Evolutionary conservation across 2,797 vertebrate species (phyloP).

Genomic region (Leptoclinus maculatus): DNA sequence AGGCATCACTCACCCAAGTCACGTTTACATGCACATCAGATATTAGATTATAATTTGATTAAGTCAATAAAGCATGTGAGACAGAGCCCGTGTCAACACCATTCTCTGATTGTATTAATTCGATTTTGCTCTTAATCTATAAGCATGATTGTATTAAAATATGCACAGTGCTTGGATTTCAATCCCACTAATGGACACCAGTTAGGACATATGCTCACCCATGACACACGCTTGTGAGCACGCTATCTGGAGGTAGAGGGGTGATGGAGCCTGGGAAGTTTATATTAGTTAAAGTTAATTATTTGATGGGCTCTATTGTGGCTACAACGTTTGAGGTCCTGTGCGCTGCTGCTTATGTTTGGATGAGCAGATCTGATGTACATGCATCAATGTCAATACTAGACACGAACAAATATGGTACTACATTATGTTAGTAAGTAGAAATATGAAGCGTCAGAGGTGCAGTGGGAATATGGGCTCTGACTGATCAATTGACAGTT

Average conservation of each 20-base stretch:
- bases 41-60: constrained; percentile 40
- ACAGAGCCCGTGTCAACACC: constrained; percentile 26
- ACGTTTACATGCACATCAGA: constrained; percentile 12
- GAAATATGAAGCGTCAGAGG: not conserved
- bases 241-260: not conserved
- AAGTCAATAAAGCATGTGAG: constrained; percentile 36
- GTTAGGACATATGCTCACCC: not conserved
- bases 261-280: not conserved
- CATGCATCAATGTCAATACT: not conserved
- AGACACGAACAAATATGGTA: not conserved
- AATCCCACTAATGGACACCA: constrained; percentile 5
- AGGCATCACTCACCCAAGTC: constrained; percentile 14
- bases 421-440: not conserved
- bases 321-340: not conserved
- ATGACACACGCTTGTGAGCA: not conserved
- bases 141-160: constrained; percentile 21
- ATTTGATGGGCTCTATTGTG: not conserved
- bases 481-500: constrained; percentile 11
- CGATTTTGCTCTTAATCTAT: constrained; percentile 25
- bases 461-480: not conserved
- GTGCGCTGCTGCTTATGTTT: not conserved
- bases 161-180: constrained; percentile 8
- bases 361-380: not conserved
- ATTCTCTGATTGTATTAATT: constrained; percentile 35
- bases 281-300: too few species aligned